A percentile compares a stretch with the other conserved stretches of the same genome.
These are phyloP conservation scores for Brachionus plicatilis DNA, from an alignment of 1,140 invertebrate species.

Conservation along the genomic window DNA sequence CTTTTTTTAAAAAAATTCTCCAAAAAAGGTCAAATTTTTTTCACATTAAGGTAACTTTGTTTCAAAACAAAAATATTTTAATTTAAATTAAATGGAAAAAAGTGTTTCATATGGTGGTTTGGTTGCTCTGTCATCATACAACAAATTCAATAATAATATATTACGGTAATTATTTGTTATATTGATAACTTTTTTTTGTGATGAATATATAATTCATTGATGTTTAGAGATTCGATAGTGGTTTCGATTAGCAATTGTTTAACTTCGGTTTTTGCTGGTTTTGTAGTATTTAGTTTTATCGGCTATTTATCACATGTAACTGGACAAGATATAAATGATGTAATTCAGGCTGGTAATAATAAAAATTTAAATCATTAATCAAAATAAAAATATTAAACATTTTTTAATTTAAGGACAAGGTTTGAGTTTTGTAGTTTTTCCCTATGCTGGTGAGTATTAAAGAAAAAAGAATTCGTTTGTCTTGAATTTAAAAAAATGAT, in stretches of 20 bases:
- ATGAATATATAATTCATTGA: too few species aligned
- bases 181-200: too few species aligned
- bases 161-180: slow-evolving; percentile 41
- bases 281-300: slow-evolving; percentile 96
- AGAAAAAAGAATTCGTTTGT: slow-evolving; percentile 57
- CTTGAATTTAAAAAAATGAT: neutral
- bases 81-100: neutral
- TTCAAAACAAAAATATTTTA: neutral
- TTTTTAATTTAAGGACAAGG: slow-evolving; percentile 64
- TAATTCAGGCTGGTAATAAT: slow-evolving; percentile 63
- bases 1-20: neutral
- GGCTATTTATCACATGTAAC: slow-evolving; percentile 84
- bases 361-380: neutral
- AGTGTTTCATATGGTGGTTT: slow-evolving; percentile 64
- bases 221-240: neutral
- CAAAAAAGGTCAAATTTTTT: slow-evolving; percentile 32
- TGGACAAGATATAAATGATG: slow-evolving; percentile 80
- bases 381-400: neutral
- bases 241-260: slow-evolving; percentile 34
- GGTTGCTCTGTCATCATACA: slow-evolving; percentile 74
- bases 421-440: slow-evolving; percentile 90
- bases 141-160: slow-evolving; percentile 64
- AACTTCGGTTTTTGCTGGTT: slow-evolving; percentile 65
- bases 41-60: neutral
- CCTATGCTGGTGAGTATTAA: slow-evolving; percentile 74